phyloP scores from a whole-genome alignment of 2,888 invertebrate species.

The Achlya flavicornis region DNA sequence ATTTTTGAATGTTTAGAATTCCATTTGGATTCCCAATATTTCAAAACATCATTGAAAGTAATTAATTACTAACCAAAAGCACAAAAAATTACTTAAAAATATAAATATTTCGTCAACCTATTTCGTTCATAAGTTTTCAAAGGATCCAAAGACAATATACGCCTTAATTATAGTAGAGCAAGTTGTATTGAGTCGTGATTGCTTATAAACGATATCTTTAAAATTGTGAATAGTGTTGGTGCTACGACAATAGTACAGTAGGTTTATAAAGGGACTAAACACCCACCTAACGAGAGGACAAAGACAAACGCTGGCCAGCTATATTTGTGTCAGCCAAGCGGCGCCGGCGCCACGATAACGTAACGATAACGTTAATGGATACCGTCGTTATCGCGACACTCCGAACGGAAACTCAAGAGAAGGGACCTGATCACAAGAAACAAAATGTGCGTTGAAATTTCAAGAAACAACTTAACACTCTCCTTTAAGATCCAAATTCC shows the following conservation, averaged over 20 bases:
- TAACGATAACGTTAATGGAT: constrained; percentile 79
- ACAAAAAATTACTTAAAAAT: too few relatives aligned
- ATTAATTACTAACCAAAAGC: too few relatives aligned
- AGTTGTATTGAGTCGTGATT: not conserved
- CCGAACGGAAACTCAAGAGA: constrained; percentile 53
- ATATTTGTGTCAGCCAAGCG: constrained; percentile 61
- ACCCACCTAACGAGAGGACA: constrained; percentile 50
- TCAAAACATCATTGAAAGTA: too few relatives aligned
- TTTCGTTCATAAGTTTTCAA: too few relatives aligned
- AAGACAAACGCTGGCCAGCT: constrained; percentile 62
- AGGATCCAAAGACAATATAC: too few relatives aligned
- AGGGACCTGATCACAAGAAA: constrained; percentile 42
- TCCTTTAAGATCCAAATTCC: constrained; percentile 53
- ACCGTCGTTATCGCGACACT: constrained; percentile 67
- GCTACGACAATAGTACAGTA: constrained; percentile 20
- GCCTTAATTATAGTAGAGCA: not conserved
- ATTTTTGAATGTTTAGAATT: not conserved
- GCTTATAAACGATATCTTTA: not conserved
- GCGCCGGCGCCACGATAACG: constrained; percentile 80
- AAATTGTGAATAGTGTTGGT: constrained; percentile 12
- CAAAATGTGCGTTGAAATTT: constrained; percentile 25
- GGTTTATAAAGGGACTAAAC: constrained; percentile 25
- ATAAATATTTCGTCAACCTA: too few relatives aligned
- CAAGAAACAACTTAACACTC: constrained; percentile 23
- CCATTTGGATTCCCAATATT: too few relatives aligned